A percentile compares a stretch with the other conserved stretches of the same genome.
Evolutionary conservation across 2,888 invertebrate genomes (phyloP).

Genomic region (Drosophila testacea): DNA sequence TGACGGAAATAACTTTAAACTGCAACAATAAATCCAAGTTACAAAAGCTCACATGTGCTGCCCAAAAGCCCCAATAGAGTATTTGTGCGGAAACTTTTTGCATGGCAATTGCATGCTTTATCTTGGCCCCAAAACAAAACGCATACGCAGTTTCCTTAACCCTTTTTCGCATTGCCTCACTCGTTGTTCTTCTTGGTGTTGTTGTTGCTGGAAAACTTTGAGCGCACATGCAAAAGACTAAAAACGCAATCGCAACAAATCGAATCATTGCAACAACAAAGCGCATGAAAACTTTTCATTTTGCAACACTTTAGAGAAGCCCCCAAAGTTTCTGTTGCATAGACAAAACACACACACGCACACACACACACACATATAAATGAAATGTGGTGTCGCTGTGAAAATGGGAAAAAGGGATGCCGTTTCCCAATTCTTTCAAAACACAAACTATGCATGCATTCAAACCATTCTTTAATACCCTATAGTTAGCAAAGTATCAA

Average conservation of each 20-base stretch:
- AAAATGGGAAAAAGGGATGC: constrained; percentile 7
- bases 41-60: constrained; percentile 34
- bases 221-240: constrained; percentile 77
- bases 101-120: constrained; percentile 73
- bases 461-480: constrained; percentile 47
- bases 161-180: constrained; percentile 6
- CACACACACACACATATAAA: constrained; percentile 21
- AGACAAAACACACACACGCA: constrained; percentile 43
- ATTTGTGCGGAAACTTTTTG: constrained; percentile 62
- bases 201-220: constrained; percentile 50
- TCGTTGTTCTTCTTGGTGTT: constrained; percentile 3
- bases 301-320: constrained; percentile 69
- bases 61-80: constrained; percentile 44
- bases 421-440: constrained; percentile 45
- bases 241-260: constrained; percentile 80
- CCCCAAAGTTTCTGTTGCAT: constrained; percentile 38
- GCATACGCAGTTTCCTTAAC: constrained; percentile 41
- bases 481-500: background rate
- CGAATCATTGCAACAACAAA: constrained; percentile 75
- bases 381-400: constrained; percentile 23
- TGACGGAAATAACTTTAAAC: constrained; percentile 61
- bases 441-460: constrained; percentile 68
- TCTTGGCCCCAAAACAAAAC: constrained; percentile 58
- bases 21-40: constrained; percentile 65
- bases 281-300: constrained; percentile 73